Evolutionary conservation across 2,113 vertebrate species (phyloP), one percentile per base, ranked within the genome.

Genomic region (Cynopterus brachyotis): DNA sequence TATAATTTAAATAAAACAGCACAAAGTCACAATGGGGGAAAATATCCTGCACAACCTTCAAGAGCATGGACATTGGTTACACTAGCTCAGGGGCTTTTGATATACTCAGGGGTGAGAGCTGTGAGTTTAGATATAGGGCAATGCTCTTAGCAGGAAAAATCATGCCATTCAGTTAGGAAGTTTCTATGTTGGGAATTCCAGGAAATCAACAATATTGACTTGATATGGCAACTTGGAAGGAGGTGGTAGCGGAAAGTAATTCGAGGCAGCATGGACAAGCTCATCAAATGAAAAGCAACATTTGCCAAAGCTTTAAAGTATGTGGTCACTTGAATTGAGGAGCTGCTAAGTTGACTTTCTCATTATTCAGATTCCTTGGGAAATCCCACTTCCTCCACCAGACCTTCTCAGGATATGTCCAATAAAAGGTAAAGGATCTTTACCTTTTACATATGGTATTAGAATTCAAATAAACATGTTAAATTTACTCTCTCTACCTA

Each of bases 251-350:
- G 2, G 37, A 45, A 8, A 50, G 15, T 42, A 35, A 40, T 15
- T 67, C 15, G 22, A 95, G 73, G 80, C 15, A 59, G 76, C 35
- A 11, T 57, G 75, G 66, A 32, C 5, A 3, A 55, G 73, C 19
- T 89, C 60, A n/a, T 13, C 3, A 42, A 73, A 59, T 0, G 0
- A 17, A 40, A 10, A 55, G 22, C 50, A 79, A n/a, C 1, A 5
- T 50, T 87, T 83, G 73, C 24, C 32, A 55, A 76, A 86, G 30
- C 32, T 4, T 50, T 75, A 24, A 45, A 80, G 45, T 28, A 42
- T 6, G 9, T 62, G 35, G 11, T 15, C 50, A 4, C 50, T 50
- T 50, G 15, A 64, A 57, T 2, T n/a, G 57, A 94, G 84, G 82
- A 62, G 35, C 9, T 45, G 9, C 50, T 50, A 66, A n/a, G 2